These are phyloP conservation scores for Calcarius ornatus DNA, from an alignment of 2,113 vertebrate genomes.

Conservation along the genomic window DNA sequence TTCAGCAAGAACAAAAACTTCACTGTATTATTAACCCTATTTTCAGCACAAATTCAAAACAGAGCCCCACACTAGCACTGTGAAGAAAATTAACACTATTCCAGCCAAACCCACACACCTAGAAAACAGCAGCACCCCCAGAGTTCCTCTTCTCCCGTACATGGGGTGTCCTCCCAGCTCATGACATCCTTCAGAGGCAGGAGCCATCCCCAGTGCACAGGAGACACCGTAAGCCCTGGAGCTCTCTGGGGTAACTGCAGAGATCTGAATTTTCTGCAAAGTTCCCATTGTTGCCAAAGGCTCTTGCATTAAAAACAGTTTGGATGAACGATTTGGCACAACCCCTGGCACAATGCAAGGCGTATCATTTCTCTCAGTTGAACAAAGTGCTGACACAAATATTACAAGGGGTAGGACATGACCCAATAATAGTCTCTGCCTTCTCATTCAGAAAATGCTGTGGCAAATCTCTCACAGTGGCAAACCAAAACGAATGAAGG, in stretches of 20 bases:
- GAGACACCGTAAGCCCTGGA: neutral
- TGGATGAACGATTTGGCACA: neutral
- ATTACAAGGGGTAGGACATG: neutral
- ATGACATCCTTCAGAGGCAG: neutral
- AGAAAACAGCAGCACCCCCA: neutral
- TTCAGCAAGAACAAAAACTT: neutral
- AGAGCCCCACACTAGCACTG: neutral
- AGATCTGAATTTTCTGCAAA: neutral
- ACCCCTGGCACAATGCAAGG: neutral
- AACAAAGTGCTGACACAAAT: neutral
- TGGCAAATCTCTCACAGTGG: neutral
- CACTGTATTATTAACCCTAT: too few relatives aligned
- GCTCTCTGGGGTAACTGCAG: neutral
- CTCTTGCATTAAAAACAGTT: neutral
- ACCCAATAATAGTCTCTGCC: neutral
- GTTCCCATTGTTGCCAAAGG: neutral
- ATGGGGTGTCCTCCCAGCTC: neutral
- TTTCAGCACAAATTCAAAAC: neutral
- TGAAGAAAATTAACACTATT: neutral
- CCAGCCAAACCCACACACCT: neutral
- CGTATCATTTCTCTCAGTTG: neutral
- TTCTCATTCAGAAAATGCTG: conserved; percentile 3
- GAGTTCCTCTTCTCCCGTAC: fast-evolving
- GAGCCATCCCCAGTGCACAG: neutral
- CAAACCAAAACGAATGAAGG: conserved; percentile 2